phyloP scores from a whole-genome alignment of 2,113 vertebrate genomes.

The Xiphophorus maculatus region DNA sequence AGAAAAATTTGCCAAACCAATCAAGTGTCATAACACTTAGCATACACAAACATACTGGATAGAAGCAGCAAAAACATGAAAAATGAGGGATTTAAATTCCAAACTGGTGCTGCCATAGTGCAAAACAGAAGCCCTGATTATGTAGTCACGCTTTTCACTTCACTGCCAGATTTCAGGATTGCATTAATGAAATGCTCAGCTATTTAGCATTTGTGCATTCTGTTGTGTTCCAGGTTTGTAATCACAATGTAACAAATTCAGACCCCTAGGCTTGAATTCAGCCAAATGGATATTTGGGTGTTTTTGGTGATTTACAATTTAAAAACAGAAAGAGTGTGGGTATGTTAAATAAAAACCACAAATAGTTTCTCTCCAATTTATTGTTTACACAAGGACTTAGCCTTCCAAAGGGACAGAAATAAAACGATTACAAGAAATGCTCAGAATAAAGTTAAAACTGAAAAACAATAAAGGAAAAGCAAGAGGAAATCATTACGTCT shows the following conservation, averaged over 20 bases:
- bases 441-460: conserved; percentile 44
- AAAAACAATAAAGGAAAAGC: conserved; percentile 55
- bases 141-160: conserved; percentile 34
- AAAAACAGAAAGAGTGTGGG: background rate
- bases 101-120: conserved; percentile 7
- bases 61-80: conserved; percentile 25
- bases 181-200: conserved; percentile 40
- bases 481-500: conserved; percentile 35
- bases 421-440: conserved; percentile 53
- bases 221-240: conserved; percentile 38
- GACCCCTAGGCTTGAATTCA: conserved; percentile 1
- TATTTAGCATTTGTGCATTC: conserved; percentile 35
- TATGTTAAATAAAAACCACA: background rate
- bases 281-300: background rate
- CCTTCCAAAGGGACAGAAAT: conserved; percentile 52
- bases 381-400: conserved; percentile 56
- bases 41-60: conserved; percentile 9
- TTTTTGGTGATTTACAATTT: background rate
- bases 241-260: conserved; percentile 29
- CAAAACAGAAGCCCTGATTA: conserved; percentile 9
- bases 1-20: background rate
- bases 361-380: conserved; percentile 29
- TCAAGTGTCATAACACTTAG: background rate
- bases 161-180: conserved; percentile 39
- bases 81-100: conserved; percentile 6